Evolutionary conservation across 2,797 vertebrate genomes (phyloP), one percentile per base, ranked within the genome.

Genomic region (Acipenser transmontanus): DNA sequence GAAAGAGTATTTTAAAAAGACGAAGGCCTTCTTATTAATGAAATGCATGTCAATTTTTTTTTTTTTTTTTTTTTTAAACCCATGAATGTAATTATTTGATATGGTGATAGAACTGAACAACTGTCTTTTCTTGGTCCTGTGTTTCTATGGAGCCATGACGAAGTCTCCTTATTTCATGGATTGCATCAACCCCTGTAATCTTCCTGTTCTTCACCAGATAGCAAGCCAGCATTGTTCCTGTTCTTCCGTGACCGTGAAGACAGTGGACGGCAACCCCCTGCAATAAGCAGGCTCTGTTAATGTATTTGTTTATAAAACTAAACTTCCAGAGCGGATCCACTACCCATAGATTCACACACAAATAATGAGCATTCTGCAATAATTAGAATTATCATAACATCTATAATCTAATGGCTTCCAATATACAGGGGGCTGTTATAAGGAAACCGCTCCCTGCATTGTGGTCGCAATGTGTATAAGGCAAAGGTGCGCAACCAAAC

Each of bases 191-290:
- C 0, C 90, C 93, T 0, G 82, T 82, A 65, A 98, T 81, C 74
- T 82, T 82, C 76, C 1, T 80, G 0, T 67, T 81, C 80, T 92
- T 94, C 17, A 92, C 90, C 79, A 98, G 87, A 81, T 95, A 99
- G 74, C 95, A 99, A 65, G 95, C 97, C 79, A 99, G 80, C 95
- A 99, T 91, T 17, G 95, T 98, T 17, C 97, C 95, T 0, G 97
- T 99, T 48, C 96, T 85, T 12, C 97, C 95, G 0, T 88, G 86
- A 0, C 97, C 95, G 66, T 94, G 93, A 79, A 94, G 74, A 67
- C 95, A 99, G 84, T 98, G 95, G 7, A 96, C 95, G 0, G 80
- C 97, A 50, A 96, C 95, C 0, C 85, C 95, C 97, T 98, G 81
- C 0, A 49, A 61, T 71, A 62, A 66, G 2, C 20, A 59, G 12